These are phyloP conservation scores for Lepidochitona cinerea DNA, from an alignment of 2,888 invertebrate genomes.

Conservation along the genomic window DNA sequence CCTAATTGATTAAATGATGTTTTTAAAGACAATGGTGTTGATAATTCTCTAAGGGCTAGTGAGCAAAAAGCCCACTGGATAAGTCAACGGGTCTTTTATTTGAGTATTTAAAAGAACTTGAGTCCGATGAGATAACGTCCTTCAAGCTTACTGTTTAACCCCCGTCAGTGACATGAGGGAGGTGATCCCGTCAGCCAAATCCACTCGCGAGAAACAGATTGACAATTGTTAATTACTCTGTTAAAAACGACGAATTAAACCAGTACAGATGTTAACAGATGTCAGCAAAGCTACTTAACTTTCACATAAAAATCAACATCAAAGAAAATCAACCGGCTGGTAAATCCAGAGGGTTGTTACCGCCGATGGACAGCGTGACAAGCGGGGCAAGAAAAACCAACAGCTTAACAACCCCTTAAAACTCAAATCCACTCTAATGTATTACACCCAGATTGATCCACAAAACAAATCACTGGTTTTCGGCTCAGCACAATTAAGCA, in stretches of 20 bases:
- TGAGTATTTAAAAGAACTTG: background rate
- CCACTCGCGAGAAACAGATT: background rate
- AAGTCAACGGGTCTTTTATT: no score
- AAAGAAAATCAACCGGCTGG: no score
- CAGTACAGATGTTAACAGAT: background rate
- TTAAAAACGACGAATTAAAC: background rate
- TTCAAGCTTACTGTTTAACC: background rate
- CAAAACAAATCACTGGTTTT: no score
- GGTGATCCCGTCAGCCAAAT: background rate
- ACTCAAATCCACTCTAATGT: no score
- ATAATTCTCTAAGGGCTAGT: no score
- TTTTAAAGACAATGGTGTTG: background rate
- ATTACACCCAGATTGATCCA: no score
- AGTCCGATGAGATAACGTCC: background rate
- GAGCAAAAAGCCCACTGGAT: no score
- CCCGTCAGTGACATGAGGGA: background rate
- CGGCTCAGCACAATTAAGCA: no score
- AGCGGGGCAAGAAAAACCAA: no score
- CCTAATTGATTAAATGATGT: background rate
- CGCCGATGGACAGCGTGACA: no score
- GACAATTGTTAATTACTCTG: background rate
- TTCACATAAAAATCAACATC: background rate
- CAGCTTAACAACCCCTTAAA: no score
- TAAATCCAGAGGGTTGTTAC: no score
- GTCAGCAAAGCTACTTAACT: background rate